These are phyloP conservation scores for Hippocampus barbouri DNA, from an alignment of 2,113 vertebrate species.

Conservation along the genomic window DNA sequence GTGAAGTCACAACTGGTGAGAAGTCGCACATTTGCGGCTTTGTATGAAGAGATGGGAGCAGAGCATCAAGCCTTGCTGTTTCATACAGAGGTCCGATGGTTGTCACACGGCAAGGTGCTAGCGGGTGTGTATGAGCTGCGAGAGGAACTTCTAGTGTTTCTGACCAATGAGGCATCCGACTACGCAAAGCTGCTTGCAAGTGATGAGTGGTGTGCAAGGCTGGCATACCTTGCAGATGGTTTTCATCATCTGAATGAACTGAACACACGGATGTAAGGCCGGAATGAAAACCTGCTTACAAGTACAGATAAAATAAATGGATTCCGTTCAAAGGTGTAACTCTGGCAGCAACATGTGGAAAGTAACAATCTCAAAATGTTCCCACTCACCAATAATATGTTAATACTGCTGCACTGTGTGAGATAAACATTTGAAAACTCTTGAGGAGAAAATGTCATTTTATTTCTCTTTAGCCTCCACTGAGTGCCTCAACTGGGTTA, in stretches of 20 bases:
- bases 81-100: not conserved
- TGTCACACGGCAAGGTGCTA: no score
- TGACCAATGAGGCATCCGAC: not conserved
- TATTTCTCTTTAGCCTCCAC: not conserved
- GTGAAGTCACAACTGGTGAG: no score
- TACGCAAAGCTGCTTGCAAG: not conserved
- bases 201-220: conserved; percentile 7
- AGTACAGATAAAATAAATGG: conserved; percentile 13
- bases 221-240: conserved; percentile 5
- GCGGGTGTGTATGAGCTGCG: no score
- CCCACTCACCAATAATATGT: conserved; percentile 3
- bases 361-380: conserved; percentile 9
- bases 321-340: not conserved
- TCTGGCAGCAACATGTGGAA: conserved; percentile 5
- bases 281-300: not conserved
- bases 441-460: conserved; percentile 4
- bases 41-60: not conserved
- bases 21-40: not conserved
- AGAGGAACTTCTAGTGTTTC: not conserved
- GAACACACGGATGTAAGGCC: not conserved
- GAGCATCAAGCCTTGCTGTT: not conserved
- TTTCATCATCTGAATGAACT: conserved; percentile 5
- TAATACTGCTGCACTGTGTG: conserved; percentile 10
- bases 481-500: no score
- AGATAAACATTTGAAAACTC: not conserved